Evolutionary conservation across 2,888 invertebrate genomes (phyloP).

Genomic region (Drosophila flavopinicola): DNA sequence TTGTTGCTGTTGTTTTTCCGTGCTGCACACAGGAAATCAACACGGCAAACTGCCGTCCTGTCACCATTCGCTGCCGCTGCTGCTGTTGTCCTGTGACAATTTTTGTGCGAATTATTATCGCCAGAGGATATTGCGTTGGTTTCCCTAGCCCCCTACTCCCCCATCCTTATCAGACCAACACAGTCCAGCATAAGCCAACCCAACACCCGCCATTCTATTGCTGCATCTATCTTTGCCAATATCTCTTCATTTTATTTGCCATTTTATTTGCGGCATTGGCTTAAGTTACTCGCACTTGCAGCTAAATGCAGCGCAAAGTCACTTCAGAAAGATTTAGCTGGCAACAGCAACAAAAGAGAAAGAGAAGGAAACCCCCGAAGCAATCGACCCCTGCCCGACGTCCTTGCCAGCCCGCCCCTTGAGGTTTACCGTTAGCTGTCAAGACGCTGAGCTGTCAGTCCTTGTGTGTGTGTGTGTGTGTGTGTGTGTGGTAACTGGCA

Average conservation of each 20-base stretch:
- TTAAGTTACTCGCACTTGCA: constrained; percentile 59
- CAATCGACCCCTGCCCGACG: neutral
- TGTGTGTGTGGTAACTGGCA: constrained; percentile 3
- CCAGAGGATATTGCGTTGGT: constrained; percentile 71
- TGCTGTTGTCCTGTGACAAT: constrained; percentile 58
- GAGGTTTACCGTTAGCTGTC: constrained; percentile 64
- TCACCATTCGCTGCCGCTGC: constrained; percentile 43
- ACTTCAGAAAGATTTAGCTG: constrained; percentile 57
- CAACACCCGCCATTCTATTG: neutral
- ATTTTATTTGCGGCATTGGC: constrained; percentile 67
- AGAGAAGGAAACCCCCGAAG: constrained; percentile 2
- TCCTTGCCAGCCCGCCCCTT: too few species aligned
- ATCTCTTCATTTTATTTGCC: constrained; percentile 51
- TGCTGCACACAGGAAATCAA: constrained; percentile 77
- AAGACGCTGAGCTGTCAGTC: constrained; percentile 51
- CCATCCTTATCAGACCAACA: too few species aligned
- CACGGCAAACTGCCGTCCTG: constrained; percentile 68
- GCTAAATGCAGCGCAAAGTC: constrained; percentile 69
- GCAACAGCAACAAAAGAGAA: neutral
- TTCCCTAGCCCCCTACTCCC: neutral
- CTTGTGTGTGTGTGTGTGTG: constrained; percentile 15
- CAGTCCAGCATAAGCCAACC: too few species aligned
- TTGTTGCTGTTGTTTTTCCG: constrained; percentile 44
- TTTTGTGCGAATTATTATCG: constrained; percentile 73
- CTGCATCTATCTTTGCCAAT: constrained; percentile 40